Base-by-base conservation (phyloP, 2,113 vertebrate genomes). In the Emydocephalus ijimae region DNA sequence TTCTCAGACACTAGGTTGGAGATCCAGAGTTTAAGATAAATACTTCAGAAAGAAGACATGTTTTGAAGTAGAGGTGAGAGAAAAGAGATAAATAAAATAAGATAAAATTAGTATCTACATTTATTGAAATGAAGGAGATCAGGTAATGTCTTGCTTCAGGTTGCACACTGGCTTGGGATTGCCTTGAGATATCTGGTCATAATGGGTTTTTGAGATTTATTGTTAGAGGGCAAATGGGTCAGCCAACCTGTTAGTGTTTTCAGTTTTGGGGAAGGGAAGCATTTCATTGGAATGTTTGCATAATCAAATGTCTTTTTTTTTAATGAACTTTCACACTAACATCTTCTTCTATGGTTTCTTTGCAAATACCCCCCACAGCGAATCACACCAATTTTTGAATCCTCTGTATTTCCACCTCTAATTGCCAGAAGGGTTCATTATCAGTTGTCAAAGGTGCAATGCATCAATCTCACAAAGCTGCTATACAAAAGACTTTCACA, bases 401-500 rank as follows among this genome's bases (percentile, higher is more conserved):
- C 95, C 93, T 97, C 90, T 18, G 95, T 96, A 97, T 97, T 98
- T 97, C 96, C 95, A 98, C 96, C 95, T 97, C 96, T 98, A 98
- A 98, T 98, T 98, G 97, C 97, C 97, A 94, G 96, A 96, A 97
- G 96, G 95, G 96, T 97, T 98, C 97, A 98, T 98, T 98, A 97
- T 98, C 97, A 97, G 94, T 97, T 97, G 97, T 97, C 97, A 97
- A 97, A 98, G 97, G 96, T 97, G 96, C 95, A 97, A 97, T 98
- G 95, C 95, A 97, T 98, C 97, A 98, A 97, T 97, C 97, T 97
- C 95, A 96, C 96, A 97, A 97, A 96, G 96, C 96, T 97, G 96
- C 96, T 97, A 97, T 97, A 97, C 96, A 97, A 97, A 98, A 98
- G 97, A 97, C 95, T 92, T 97, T 97, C 97, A 97, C 98, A 98